These are phyloP conservation scores for Geodia barretti DNA, from an alignment of 37 sponge, comb jelly and placozoan species.

Conservation along the genomic window DNA sequence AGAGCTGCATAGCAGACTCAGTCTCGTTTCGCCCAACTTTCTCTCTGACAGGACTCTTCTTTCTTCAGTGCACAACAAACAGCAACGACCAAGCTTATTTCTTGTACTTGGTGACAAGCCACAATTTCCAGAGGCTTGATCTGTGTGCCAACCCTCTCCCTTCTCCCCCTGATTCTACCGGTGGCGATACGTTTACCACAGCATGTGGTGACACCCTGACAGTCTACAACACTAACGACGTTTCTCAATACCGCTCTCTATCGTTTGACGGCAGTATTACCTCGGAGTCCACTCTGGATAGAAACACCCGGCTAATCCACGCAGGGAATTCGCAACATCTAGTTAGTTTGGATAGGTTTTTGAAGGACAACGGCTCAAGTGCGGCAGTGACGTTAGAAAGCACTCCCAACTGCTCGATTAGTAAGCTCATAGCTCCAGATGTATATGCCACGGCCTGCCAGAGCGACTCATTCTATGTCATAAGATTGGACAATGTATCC, in stretches of 20 bases:
- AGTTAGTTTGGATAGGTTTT: neutral
- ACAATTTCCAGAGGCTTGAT: no score
- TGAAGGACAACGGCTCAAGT: neutral
- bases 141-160: neutral
- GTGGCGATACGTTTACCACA: neutral
- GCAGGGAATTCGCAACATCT: neutral
- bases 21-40: neutral
- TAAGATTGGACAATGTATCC: neutral
- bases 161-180: neutral
- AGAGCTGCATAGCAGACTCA: neutral
- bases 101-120: neutral
- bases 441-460: neutral
- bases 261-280: neutral
- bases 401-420: neutral
- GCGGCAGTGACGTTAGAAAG: neutral
- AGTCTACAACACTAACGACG: neutral
- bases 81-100: neutral
- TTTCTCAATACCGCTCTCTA: neutral
- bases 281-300: neutral
- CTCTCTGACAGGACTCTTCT: neutral
- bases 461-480: neutral
- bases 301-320: neutral
- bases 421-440: neutral
- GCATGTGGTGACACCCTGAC: neutral
- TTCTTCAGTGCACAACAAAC: neutral